Conservation (phyloP, 2,888 invertebrate genomes). For the Drosophila rubida region DNA sequence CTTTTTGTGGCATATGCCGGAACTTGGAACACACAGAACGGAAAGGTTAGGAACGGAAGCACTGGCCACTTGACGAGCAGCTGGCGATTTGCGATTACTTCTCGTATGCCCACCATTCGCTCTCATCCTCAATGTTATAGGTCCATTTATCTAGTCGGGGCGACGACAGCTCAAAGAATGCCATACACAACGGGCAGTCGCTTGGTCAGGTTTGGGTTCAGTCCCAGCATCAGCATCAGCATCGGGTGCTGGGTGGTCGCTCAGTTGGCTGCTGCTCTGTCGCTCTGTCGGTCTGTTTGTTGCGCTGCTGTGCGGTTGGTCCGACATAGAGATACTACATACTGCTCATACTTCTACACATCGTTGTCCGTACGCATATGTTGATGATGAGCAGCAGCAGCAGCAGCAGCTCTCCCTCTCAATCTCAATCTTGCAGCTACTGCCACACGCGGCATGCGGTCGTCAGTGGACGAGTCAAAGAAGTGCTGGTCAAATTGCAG, state of each 20-base stretch:
- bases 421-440: slow-evolving; percentile 58
- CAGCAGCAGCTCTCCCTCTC: slow-evolving; percentile 17
- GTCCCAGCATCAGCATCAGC: slow-evolving; percentile 7
- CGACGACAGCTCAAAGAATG: slow-evolving; percentile 80
- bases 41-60: slow-evolving; percentile 62
- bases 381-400: slow-evolving; percentile 59
- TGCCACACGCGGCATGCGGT: slow-evolving; percentile 80
- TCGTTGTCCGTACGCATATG: slow-evolving; percentile 51
- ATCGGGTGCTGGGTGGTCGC: slow-evolving; percentile 69
- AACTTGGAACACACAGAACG: slow-evolving; percentile 49
- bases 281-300: slow-evolving; percentile 56
- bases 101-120: slow-evolving; percentile 8
- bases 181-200: slow-evolving; percentile 71
- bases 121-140: slow-evolving; percentile 2
- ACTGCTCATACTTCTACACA: slow-evolving; percentile 4
- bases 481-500: slow-evolving; percentile 78
- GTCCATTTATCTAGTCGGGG: slow-evolving; percentile 68
- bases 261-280: slow-evolving; percentile 26
- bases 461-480: slow-evolving; percentile 56
- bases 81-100: slow-evolving; percentile 71
- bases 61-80: slow-evolving; percentile 72
- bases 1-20: slow-evolving; percentile 69
- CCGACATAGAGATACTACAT: slow-evolving; percentile 29
- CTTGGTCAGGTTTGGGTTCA: slow-evolving; percentile 25
- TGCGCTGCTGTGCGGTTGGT: slow-evolving; percentile 65